Percentiles rank a stretch among this genome's conserved stretches.
Conservation (phyloP, 2,113 vertebrate genomes). For the Apteryx owenii region DNA sequence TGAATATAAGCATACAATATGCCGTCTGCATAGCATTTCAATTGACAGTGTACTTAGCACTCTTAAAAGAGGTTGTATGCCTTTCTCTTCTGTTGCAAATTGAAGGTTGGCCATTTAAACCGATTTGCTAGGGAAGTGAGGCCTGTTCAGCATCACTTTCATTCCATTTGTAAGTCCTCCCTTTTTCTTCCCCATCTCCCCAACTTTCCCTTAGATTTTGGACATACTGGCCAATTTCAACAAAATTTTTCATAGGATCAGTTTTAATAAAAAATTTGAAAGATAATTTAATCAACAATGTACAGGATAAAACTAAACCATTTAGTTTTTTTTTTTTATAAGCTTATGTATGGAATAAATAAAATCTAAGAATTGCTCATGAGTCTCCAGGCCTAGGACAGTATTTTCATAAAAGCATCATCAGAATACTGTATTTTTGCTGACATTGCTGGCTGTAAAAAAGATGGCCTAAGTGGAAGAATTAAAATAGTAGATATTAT, state of each 20-base stretch:
- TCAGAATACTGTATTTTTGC: slow-evolving; percentile 26
- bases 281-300: too few species aligned
- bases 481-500: background rate
- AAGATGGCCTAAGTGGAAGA: background rate
- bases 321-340: background rate
- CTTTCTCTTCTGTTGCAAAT: background rate
- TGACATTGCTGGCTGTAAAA: slow-evolving; percentile 11
- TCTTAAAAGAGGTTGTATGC: background rate
- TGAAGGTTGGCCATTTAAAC: background rate
- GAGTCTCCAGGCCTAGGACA: background rate
- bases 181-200: background rate
- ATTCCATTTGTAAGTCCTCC: background rate
- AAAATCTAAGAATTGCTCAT: background rate
- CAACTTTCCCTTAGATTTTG: background rate
- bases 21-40: background rate
- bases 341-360: background rate
- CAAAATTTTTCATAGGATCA: too few species aligned
- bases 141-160: background rate
- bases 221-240: background rate
- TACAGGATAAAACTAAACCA: too few species aligned
- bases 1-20: background rate
- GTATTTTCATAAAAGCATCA: background rate
- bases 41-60: background rate
- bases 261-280: too few species aligned
- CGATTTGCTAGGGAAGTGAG: background rate